Percentiles rank a stretch among this genome's conserved stretches.
Conservation (phyloP, 2,113 vertebrate species). For the Acrocephalus kingi region DNA sequence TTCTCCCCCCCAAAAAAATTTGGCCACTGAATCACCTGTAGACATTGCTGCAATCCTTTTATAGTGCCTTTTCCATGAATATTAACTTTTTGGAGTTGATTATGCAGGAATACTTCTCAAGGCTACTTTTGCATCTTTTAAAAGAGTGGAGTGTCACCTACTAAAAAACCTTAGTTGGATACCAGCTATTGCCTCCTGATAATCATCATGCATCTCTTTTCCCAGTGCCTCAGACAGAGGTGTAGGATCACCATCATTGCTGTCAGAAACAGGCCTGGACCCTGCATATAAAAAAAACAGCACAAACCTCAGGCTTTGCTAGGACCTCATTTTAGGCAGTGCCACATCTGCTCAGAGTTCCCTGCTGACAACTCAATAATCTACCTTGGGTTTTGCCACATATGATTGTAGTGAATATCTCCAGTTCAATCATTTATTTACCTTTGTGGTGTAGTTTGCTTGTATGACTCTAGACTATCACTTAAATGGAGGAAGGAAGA, state of each 20-base stretch:
- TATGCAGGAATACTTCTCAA: conserved; percentile 27
- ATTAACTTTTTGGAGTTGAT: conserved; percentile 47
- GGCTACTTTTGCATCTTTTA: conserved; percentile 8
- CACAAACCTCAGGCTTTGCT: not conserved
- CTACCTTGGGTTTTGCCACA: not conserved
- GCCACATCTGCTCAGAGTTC: not conserved
- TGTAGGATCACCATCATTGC: not conserved
- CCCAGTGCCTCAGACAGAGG: not conserved
- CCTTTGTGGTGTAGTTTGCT: not conserved
- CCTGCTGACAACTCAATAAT: not conserved
- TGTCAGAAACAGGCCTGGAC: not conserved
- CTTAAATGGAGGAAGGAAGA: not conserved
- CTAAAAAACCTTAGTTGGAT: not conserved
- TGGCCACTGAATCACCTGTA: conserved; percentile 24
- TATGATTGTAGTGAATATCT: not conserved
- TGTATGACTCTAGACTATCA: not conserved
- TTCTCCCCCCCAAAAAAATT: not conserved
- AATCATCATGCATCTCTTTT: not conserved
- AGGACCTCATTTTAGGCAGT: not conserved
- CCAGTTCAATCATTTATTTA: not conserved
- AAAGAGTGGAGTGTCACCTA: not conserved
- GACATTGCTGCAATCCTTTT: conserved; percentile 15
- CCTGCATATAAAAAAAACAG: not conserved
- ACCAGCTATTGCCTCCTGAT: not conserved
- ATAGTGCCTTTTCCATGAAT: not conserved